phyloP scores from a whole-genome alignment of 2,797 vertebrate genomes.

The Mus caroli region DNA sequence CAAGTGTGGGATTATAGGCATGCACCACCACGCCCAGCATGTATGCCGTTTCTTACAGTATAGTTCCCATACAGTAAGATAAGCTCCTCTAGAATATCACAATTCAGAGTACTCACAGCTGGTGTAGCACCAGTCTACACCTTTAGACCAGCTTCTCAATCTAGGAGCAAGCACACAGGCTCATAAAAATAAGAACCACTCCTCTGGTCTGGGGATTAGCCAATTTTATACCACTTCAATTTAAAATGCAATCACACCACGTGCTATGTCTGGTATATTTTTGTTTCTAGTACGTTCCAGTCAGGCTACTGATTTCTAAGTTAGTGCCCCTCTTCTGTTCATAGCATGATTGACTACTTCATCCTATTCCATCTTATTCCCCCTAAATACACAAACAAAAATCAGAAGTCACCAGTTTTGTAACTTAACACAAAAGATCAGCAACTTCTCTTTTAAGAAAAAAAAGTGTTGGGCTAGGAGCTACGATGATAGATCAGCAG shows the following conservation, averaged over 20 bases:
- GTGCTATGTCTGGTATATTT: not conserved
- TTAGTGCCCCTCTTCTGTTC: not conserved
- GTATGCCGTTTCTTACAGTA: not conserved
- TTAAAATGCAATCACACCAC: not conserved
- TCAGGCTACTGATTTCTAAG: not conserved
- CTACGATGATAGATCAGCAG: not conserved
- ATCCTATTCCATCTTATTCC: not conserved
- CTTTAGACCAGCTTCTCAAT: not conserved
- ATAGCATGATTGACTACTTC: not conserved
- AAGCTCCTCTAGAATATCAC: not conserved
- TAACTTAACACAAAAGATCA: not conserved
- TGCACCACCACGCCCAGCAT: no score
- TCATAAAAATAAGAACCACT: not conserved
- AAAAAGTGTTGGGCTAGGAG: not conserved
- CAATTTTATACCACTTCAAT: not conserved
- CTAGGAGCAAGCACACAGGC: not conserved
- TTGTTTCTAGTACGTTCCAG: not conserved
- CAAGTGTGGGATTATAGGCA: no score
- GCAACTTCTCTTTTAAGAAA: constrained; percentile 30
- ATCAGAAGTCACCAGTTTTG: not conserved
- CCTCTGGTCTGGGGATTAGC: not conserved
- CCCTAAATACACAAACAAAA: not conserved
- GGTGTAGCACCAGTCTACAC: not conserved
- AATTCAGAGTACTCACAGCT: not conserved
- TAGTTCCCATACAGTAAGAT: not conserved